These are phyloP conservation scores for Cynocephalus volans DNA, from an alignment of 2,113 vertebrate genomes.

Conservation along the genomic window DNA sequence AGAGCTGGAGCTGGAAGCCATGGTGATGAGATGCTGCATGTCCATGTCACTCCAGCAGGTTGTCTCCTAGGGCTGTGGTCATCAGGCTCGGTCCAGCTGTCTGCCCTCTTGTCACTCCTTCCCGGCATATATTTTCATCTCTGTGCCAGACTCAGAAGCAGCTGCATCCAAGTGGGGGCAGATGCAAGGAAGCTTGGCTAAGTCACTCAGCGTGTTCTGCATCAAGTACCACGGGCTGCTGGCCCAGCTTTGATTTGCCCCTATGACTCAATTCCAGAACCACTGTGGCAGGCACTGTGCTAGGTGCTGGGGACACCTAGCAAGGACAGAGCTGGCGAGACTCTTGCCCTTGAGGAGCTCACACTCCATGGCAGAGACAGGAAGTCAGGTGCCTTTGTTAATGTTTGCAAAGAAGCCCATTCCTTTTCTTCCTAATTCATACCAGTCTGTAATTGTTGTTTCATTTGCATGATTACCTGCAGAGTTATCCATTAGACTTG, in stretches of 20 bases:
- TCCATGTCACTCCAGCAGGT: background rate
- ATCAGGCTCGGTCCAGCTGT: background rate
- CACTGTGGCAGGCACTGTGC: background rate
- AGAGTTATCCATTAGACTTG: background rate
- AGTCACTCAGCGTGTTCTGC: background rate
- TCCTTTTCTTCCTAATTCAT: background rate
- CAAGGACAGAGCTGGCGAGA: background rate
- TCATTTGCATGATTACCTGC: background rate
- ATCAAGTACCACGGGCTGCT: background rate
- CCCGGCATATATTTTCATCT: background rate
- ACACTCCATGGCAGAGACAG: background rate
- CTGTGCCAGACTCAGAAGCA: background rate
- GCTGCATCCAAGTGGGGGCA: background rate
- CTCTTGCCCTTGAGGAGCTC: background rate
- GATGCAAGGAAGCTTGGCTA: background rate
- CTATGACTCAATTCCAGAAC: background rate
- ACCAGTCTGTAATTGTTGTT: background rate
- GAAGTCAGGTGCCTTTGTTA: background rate
- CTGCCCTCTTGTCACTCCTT: background rate
- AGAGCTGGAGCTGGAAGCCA: background rate
- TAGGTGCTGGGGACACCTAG: background rate
- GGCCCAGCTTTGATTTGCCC: too few species aligned
- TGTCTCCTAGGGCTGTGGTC: background rate
- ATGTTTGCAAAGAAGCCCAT: background rate
- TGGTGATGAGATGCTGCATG: background rate